Percentiles rank a stretch among this genome's conserved stretches.
These are phyloP conservation scores for Nyctibius bracteatus DNA, from an alignment of 2,113 vertebrate genomes.

Conservation along the genomic window DNA sequence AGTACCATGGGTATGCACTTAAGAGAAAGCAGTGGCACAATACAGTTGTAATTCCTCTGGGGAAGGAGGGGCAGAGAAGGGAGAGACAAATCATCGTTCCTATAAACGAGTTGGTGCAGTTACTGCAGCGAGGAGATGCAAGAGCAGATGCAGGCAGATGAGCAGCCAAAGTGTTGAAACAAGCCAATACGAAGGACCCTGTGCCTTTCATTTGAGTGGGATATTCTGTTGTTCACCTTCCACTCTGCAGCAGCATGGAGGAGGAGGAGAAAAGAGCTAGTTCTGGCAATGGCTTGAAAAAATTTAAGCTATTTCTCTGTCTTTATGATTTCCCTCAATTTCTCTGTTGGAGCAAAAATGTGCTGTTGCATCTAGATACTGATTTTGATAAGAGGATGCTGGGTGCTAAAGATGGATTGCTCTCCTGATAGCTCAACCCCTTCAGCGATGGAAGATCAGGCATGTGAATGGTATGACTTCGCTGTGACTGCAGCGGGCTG, in stretches of 20 bases:
- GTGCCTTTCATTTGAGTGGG: background rate
- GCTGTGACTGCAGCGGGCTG: background rate
- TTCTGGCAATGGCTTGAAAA: background rate
- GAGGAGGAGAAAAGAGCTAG: background rate
- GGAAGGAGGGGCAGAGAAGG: background rate
- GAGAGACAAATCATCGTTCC: background rate
- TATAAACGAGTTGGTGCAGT: background rate
- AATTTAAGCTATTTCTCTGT: accelerated
- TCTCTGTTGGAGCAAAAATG: background rate
- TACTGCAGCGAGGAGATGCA: background rate
- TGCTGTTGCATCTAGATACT: background rate
- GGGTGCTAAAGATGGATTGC: background rate
- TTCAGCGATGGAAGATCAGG: background rate
- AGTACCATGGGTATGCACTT: background rate
- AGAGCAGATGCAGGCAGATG: background rate
- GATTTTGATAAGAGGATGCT: background rate
- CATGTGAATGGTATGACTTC: background rate
- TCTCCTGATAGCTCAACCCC: background rate
- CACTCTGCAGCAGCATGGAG: background rate
- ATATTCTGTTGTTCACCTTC: background rate
- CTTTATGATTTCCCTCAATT: background rate
- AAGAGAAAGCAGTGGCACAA: background rate
- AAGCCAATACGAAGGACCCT: background rate
- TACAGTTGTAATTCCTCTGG: background rate
- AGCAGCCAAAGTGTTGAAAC: background rate